A percentile compares a stretch with the other conserved stretches of the same genome.
phyloP scores from a whole-genome alignment of 2,113 vertebrate species.

The Felis catus region DNA sequence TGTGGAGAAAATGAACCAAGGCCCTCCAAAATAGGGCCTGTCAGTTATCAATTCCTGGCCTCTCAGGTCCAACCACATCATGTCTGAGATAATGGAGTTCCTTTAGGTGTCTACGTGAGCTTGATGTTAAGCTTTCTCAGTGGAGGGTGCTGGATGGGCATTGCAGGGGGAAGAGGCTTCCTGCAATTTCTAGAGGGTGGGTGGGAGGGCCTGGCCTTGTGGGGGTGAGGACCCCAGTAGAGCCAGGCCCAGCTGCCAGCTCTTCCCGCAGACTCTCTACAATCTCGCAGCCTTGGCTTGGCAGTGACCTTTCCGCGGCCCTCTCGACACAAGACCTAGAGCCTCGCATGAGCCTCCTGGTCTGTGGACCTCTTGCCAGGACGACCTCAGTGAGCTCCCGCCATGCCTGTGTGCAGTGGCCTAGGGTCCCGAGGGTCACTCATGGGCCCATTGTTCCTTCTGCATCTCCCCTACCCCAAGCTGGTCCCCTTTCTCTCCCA shows the following conservation, averaged over 20 bases:
- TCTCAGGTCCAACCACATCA: no score
- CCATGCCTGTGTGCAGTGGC: accelerated
- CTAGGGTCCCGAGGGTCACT: neutral
- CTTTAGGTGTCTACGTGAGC: neutral
- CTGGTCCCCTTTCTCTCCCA: neutral
- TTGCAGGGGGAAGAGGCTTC: neutral
- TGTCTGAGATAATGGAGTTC: neutral
- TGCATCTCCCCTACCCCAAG: accelerated
- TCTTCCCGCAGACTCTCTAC: accelerated
- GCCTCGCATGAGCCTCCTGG: accelerated
- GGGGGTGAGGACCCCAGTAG: neutral
- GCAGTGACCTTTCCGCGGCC: neutral
- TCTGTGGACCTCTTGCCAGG: neutral
- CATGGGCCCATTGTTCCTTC: neutral
- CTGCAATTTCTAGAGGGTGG: neutral
- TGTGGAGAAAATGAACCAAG: neutral
- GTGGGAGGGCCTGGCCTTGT: no score
- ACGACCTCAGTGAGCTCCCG: neutral
- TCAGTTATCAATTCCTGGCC: no score
- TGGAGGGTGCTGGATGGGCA: neutral
- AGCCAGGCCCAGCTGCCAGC: no score
- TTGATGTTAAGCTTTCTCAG: neutral
- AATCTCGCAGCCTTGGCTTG: no score
- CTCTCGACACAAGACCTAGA: neutral
- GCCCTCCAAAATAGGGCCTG: neutral